Percentiles rank a stretch among this genome's conserved stretches.
phyloP scores from a whole-genome alignment of 30 jellyfish, hydroid and myxozoan genomes.

The Rhopilema esculentum region DNA sequence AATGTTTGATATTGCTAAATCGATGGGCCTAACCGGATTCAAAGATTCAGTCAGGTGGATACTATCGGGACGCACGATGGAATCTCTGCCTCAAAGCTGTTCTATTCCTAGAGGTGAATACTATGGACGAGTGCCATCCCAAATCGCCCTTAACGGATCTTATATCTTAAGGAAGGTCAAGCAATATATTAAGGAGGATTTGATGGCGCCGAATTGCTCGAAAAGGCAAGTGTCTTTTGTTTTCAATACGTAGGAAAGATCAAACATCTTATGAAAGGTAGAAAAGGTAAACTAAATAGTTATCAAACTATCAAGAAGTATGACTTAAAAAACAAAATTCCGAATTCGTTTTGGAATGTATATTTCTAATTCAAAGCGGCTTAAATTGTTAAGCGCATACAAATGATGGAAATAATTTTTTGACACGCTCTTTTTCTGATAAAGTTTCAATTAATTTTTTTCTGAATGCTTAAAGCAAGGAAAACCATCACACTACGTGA shows the following conservation, averaged over 20 bases:
- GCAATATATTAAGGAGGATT: not conserved
- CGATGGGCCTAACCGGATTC: conserved; percentile 20
- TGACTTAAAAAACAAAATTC: too few species aligned
- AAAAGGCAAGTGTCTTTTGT: not conserved
- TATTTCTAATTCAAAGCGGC: too few species aligned
- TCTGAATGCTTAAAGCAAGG: too few species aligned
- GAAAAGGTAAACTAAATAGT: too few species aligned
- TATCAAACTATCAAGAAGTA: too few species aligned
- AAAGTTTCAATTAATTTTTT: too few species aligned
- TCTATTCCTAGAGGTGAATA: not conserved
- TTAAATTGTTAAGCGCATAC: too few species aligned
- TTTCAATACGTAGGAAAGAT: not conserved
- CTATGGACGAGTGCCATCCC: not conserved
- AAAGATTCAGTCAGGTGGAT: conserved; percentile 12
- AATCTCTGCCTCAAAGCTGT: conserved; percentile 11
- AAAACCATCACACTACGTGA: too few species aligned
- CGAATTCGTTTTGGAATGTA: too few species aligned
- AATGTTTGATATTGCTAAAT: conserved; percentile 2
- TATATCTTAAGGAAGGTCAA: not conserved
- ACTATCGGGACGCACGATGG: conserved; percentile 32
- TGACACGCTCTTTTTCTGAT: too few species aligned
- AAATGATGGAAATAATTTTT: too few species aligned
- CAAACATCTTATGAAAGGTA: too few species aligned
- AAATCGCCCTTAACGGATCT: not conserved
- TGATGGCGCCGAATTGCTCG: not conserved